Conservation (phyloP, 2,888 invertebrate species). For the Gymnocheta viridis region DNA sequence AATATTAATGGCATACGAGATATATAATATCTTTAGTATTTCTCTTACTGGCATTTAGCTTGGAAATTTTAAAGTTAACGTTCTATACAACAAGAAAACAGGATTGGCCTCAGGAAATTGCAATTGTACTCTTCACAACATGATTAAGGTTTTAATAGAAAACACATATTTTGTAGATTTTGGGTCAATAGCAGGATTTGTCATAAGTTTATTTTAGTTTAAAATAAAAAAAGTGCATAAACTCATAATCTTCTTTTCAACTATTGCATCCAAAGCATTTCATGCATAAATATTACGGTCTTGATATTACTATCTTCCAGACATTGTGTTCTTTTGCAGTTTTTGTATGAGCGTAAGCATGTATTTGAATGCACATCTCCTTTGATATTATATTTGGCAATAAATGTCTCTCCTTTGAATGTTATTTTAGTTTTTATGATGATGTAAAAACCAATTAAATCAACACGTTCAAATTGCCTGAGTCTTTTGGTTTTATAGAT, state of each 20-base stretch:
- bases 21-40: too few relatives aligned
- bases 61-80: too few relatives aligned
- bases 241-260: background rate
- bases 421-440: slow-evolving; percentile 51
- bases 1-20: too few relatives aligned
- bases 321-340: slow-evolving; percentile 22
- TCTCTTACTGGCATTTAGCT: too few relatives aligned
- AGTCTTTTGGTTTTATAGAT: slow-evolving; percentile 33
- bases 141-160: slow-evolving; percentile 36
- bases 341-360: background rate
- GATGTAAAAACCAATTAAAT: slow-evolving; percentile 63
- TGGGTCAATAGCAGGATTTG: slow-evolving; percentile 54
- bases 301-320: too few relatives aligned
- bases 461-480: slow-evolving; percentile 61
- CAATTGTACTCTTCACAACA: slow-evolving; percentile 26
- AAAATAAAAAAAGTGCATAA: background rate
- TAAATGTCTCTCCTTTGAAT: slow-evolving; percentile 47
- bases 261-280: background rate
- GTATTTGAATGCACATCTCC: slow-evolving; percentile 1
- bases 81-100: too few relatives aligned
- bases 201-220: slow-evolving; percentile 30
- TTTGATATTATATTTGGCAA: slow-evolving; percentile 46
- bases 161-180: slow-evolving; percentile 39
- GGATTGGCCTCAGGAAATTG: slow-evolving; percentile 23
- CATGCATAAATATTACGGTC: background rate